A percentile compares a stretch with the other conserved stretches of the same genome.
These are phyloP conservation scores for Microcebus ravelobensis DNA, from an alignment of 2,113 vertebrate species.

Conservation along the genomic window DNA sequence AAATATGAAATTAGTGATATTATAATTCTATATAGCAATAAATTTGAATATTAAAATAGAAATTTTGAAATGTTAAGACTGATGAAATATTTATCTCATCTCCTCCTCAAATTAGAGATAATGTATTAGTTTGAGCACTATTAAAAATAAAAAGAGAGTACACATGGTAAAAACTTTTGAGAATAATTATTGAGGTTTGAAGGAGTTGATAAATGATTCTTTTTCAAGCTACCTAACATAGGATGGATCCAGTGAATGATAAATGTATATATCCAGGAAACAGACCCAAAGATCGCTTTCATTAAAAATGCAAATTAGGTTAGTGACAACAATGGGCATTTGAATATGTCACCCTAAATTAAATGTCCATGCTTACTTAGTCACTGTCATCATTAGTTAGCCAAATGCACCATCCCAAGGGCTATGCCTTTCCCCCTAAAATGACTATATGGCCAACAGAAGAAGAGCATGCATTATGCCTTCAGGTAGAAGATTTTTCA, in stretches of 20 bases:
- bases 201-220: background rate
- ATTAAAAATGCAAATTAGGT: background rate
- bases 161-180: background rate
- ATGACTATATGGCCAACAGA: background rate
- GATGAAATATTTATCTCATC: background rate
- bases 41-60: background rate
- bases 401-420: accelerated
- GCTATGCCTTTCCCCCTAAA: background rate
- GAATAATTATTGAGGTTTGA: background rate
- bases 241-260: background rate
- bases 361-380: background rate
- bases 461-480: background rate
- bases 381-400: no score
- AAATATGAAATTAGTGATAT: background rate
- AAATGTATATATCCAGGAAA: background rate
- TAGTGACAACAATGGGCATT: background rate
- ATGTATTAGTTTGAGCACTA: background rate
- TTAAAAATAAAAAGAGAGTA: background rate
- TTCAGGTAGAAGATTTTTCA: background rate
- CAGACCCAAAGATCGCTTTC: background rate
- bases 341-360: background rate
- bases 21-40: background rate
- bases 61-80: background rate
- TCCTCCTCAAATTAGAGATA: background rate
- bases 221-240: background rate